Evolutionary conservation across 1,140 invertebrate species (phyloP), one percentile per base, ranked within the genome.

Genomic region (Trichoplusia ni): DNA sequence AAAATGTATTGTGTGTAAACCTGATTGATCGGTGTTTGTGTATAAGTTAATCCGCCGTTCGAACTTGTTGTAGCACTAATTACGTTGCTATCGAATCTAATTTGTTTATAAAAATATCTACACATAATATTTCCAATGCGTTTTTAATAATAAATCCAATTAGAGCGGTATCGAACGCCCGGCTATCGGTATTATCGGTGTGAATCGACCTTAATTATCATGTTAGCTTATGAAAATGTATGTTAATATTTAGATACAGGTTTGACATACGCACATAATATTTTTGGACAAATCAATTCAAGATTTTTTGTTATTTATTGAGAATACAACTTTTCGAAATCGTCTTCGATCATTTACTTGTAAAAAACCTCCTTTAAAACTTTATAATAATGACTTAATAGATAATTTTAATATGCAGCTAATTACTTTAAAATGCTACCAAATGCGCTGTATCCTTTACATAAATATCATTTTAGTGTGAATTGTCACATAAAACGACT

Each of bases 71-170:
- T 8, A 3, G 56, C 21, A 19, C 49, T 73, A 70, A 73, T 67
- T 61, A 66, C 16, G 23, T 8, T 35, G 38, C 58, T 74, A 74
- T 67, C 65, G 23, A 31, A 25, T 65, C 49, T 64, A 69, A 65
- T 75, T 65, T 71, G 53, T 68, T 42, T 59, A 58, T 51, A 60
- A 69, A 73, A 69, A 54, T 71, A 69, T 67, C 49, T 64, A 61
- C 59, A 59, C 53, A 49, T 64, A 63, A 53, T 61, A 35, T 27
- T 29, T 7, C 25, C 40, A 49, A 77, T 77, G 49, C 27, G 40
- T 60, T 74, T 77, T 77, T 77, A 72, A 74, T 77, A 67, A 44
- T 61, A 37, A 18, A 14, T 59, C 61, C 51, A 69, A 77, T 77
- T 67, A 73, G 46, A 38, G 53, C 11, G 19, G 25, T 68, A 68